Evolutionary conservation across 2,113 vertebrate species (phyloP).

Genomic region (Romanogobio albipinnatus): DNA sequence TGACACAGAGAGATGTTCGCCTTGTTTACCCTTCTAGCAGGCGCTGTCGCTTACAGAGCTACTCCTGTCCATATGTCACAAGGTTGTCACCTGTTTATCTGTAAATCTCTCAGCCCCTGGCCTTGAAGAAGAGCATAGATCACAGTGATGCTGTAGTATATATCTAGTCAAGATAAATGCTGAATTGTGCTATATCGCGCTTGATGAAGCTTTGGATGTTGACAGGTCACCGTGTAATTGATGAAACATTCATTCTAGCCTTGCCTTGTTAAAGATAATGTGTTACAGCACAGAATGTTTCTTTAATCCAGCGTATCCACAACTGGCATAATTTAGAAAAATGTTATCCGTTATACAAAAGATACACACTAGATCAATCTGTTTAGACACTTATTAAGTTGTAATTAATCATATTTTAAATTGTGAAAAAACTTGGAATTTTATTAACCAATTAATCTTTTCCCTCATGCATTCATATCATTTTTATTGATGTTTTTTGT

Average conservation of each 20-base stretch:
- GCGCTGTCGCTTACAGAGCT: slow-evolving; percentile 73
- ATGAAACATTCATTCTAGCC: background rate
- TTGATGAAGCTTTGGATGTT: background rate
- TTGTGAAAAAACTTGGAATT: background rate
- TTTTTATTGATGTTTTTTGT: too few relatives aligned
- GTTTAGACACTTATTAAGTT: too few relatives aligned
- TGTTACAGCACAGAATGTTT: background rate
- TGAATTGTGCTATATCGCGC: background rate
- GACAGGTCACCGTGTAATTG: background rate
- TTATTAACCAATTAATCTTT: background rate
- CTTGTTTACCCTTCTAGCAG: slow-evolving; percentile 73
- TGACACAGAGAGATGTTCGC: slow-evolving; percentile 74
- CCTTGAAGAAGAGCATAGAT: slow-evolving; percentile 1
- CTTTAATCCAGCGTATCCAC: background rate
- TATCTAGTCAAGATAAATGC: background rate
- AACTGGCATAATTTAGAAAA: background rate
- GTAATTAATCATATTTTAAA: too few relatives aligned
- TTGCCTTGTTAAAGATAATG: background rate
- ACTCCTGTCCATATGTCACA: slow-evolving; percentile 63
- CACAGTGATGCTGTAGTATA: background rate
- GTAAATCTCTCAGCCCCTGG: slow-evolving; percentile 16
- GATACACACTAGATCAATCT: background rate
- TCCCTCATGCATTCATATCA: too few relatives aligned
- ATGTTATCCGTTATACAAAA: background rate
- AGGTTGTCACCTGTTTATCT: slow-evolving; percentile 57